Evolutionary conservation across 2,797 vertebrate genomes (phyloP).

Genomic region (Garrulus glandarius): DNA sequence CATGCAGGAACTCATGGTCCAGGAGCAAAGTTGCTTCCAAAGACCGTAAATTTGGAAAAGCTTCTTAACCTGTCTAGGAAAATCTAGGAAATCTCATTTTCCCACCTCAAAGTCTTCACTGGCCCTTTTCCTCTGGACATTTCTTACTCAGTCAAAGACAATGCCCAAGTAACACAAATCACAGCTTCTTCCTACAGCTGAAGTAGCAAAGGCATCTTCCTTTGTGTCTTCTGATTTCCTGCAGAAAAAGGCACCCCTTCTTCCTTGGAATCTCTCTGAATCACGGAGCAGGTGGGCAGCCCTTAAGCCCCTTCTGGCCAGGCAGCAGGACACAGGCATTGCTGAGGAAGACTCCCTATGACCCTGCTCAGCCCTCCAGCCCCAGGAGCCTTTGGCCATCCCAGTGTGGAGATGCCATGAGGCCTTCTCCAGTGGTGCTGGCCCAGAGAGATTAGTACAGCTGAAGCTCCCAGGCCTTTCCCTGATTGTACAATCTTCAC

Average conservation of each 20-base stretch:
- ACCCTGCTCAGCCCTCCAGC: not conserved
- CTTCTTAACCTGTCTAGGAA: not conserved
- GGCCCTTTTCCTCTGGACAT: not conserved
- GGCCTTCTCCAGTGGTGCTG: not conserved
- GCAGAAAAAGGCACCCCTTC: not conserved
- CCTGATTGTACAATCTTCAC: not conserved
- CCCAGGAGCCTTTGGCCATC: not conserved
- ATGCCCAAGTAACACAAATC: not conserved
- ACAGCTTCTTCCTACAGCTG: not conserved
- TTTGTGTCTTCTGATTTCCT: slow-evolving; percentile 12
- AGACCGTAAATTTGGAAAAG: not conserved
- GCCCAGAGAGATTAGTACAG: not conserved
- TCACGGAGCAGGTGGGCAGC: not conserved
- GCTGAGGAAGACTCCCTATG: not conserved
- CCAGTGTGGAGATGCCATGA: not conserved
- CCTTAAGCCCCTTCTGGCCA: not conserved
- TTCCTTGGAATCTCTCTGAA: not conserved
- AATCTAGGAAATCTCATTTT: not conserved
- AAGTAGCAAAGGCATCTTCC: not conserved
- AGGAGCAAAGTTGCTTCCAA: not conserved
- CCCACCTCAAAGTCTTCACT: rapidly evolving
- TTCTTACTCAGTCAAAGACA: not conserved
- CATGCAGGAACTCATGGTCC: not conserved
- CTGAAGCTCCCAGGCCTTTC: not conserved
- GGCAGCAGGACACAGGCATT: not conserved